Base-by-base conservation (phyloP, 1,140 invertebrate species). In the Bombus waltoni region DNA sequence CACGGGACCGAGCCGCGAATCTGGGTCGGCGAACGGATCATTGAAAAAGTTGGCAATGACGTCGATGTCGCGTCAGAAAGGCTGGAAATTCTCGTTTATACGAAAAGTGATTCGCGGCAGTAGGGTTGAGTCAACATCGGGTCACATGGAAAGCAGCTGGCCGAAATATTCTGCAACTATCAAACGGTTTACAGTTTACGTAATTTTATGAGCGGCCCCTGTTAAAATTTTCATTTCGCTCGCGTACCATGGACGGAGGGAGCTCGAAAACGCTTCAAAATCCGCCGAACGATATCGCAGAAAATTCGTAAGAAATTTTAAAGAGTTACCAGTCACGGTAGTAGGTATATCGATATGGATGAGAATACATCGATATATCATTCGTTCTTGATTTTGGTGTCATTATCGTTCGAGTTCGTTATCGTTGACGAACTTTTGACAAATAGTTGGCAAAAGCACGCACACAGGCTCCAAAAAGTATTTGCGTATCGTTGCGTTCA, bases 21-120 rank as follows among this genome's bases (percentile, higher is more conserved):
- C 75, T 78, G 28, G 82, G 76, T 71, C 82, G 44, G 1, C 75
- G 53, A 59, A 47, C 65, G 82, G 74, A 71, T 83, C 82, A 78
- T 83, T 83, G 82, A 78, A 83, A 78, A 83, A 71, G 82, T 83
- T 78, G 74, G 65, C 22, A 70, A 57, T 47, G 74, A 83, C 65
- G 74, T 44, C 44, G 74, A 83, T 78, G 74, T 59, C 66, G 82
- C 6, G 40, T 79, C 18, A 25, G 28, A 44, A 70, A 59, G 66
- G n/a, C 32, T 44, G 53, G 62, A 79, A 79, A 79, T 59, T 79
- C 66, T 57, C 75, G 75, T 84, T 84, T 84, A 71, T 71, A 79
- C 38, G 66, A 42, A 79, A 71, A 71, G 40, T 70, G 66, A 79
- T 71, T 71, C 47, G n/a, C 8, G 22, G 47, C 8, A 38, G 66